Conservation (phyloP, 2,888 invertebrate genomes). For the Tetragonisca angustula region DNA sequence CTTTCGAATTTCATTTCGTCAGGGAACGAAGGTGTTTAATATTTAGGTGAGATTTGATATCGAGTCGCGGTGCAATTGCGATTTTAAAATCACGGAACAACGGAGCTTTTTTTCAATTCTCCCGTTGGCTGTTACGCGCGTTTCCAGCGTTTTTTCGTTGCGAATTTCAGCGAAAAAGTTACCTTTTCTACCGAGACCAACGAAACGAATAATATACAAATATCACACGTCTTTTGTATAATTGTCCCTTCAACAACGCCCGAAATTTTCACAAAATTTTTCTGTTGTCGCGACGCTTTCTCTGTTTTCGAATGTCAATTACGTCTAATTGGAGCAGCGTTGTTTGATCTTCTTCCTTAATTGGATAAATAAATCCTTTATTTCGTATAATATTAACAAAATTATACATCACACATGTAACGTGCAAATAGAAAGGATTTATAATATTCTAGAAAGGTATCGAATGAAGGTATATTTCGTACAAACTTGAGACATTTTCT, state of each 20-base stretch:
- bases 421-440: not conserved
- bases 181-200: not conserved
- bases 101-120: not conserved
- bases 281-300: not conserved
- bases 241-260: not conserved
- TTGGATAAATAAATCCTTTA: not conserved
- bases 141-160: no score
- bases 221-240: not conserved
- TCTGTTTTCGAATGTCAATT: not conserved
- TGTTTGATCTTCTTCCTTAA: not conserved
- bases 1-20: not conserved
- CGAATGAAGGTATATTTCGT: no score
- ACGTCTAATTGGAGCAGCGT: not conserved
- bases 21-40: slow-evolving; percentile 8
- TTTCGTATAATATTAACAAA: not conserved
- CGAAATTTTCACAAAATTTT: not conserved
- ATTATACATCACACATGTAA: no score
- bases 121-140: not conserved
- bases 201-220: not conserved
- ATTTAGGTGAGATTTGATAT: slow-evolving; percentile 15
- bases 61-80: not conserved
- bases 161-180: not conserved
- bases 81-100: not conserved
- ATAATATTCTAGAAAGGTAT: not conserved
- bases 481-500: not conserved